A percentile compares a stretch with the other conserved stretches of the same genome.
Evolutionary conservation across 2,113 vertebrate species (phyloP).

Genomic region (Plecturocebus donacophilus): DNA sequence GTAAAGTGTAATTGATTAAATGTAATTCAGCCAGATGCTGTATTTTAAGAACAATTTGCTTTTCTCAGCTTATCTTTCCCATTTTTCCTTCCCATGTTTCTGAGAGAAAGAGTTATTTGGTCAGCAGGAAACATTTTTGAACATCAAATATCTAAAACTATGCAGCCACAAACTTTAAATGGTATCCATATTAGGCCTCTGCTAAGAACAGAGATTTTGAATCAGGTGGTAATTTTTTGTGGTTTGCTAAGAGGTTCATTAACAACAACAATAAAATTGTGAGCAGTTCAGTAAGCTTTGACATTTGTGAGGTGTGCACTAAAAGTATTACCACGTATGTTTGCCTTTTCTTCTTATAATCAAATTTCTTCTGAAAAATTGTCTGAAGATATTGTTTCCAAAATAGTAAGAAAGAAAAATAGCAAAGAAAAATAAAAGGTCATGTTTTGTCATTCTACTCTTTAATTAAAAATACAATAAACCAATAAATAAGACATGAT

Average conservation of each 20-base stretch:
- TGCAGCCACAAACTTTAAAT: constrained; percentile 33
- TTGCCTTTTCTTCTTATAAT: not conserved
- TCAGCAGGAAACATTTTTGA: constrained; percentile 60
- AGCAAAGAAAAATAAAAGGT: constrained; percentile 2
- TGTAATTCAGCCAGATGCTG: constrained; percentile 46
- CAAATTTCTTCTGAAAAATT: constrained; percentile 26
- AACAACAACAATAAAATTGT: constrained; percentile 6
- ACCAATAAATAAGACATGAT: not conserved
- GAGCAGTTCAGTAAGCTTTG: constrained; percentile 21
- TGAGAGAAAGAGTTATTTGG: constrained; percentile 24
- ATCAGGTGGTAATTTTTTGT: not conserved
- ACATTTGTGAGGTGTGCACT: not conserved
- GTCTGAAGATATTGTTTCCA: not conserved
- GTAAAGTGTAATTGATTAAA: constrained; percentile 24
- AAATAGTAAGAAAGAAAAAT: constrained; percentile 28
- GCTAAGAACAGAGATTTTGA: constrained; percentile 29
- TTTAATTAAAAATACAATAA: not conserved
- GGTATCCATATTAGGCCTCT: not conserved
- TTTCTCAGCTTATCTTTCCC: constrained; percentile 24
- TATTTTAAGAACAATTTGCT: constrained; percentile 54
- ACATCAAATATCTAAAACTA: constrained; percentile 67
- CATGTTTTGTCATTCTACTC: not conserved
- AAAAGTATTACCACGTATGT: not conserved
- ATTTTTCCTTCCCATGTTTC: not conserved
- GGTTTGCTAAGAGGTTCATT: not conserved